These are phyloP conservation scores for Heteromormyrus szaboi DNA, from an alignment of 2,797 vertebrate genomes.

Conservation along the genomic window DNA sequence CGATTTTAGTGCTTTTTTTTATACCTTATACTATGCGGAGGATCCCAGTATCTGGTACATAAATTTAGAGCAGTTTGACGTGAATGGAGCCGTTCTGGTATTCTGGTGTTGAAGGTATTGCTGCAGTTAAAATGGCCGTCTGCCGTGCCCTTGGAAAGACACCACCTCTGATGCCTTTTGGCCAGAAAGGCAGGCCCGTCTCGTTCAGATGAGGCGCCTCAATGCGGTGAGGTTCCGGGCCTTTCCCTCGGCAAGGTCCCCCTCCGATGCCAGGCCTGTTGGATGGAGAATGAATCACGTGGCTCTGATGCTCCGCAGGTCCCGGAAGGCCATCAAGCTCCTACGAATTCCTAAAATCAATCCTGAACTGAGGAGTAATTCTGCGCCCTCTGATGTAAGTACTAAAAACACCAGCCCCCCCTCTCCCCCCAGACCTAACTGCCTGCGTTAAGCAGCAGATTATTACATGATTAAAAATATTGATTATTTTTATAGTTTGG, in stretches of 20 bases:
- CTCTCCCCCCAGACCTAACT: neutral
- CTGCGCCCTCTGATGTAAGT: slow-evolving; percentile 2
- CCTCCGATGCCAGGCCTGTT: neutral
- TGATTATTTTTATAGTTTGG: slow-evolving; percentile 14
- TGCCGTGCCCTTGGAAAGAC: neutral
- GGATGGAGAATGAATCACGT: neutral
- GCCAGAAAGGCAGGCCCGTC: neutral
- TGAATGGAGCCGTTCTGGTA: neutral
- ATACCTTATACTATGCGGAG: slow-evolving; percentile 28
- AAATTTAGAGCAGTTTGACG: slow-evolving; percentile 70
- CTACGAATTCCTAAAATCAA: slow-evolving; percentile 55
- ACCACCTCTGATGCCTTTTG: neutral
- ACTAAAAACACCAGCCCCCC: neutral
- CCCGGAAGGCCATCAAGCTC: slow-evolving; percentile 34
- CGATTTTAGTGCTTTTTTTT: slow-evolving; percentile 43
- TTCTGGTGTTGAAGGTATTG: neutral
- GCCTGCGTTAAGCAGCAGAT: neutral
- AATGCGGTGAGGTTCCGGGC: neutral
- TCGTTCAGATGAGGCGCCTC: neutral
- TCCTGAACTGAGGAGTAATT: slow-evolving; percentile 49
- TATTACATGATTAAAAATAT: slow-evolving; percentile 1
- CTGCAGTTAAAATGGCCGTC: neutral
- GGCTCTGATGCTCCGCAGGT: slow-evolving; percentile 38
- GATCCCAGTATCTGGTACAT: slow-evolving; percentile 51
- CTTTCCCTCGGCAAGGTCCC: neutral